These are phyloP conservation scores for Scyliorhinus canicula DNA, from an alignment of 2,797 vertebrate species.

Conservation along the genomic window DNA sequence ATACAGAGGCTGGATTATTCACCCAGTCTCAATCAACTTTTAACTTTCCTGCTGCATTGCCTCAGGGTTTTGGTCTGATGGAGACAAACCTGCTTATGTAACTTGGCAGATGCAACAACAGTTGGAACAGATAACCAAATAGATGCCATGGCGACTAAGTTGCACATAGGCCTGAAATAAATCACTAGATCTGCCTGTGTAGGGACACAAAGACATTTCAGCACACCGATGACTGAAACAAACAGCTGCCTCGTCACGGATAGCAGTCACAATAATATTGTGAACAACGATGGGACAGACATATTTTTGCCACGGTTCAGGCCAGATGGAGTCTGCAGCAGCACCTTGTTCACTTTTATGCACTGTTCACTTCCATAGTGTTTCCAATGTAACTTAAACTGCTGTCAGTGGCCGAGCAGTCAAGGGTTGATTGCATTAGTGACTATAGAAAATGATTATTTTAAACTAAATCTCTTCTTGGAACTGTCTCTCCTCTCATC, in stretches of 20 bases:
- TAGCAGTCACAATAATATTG: background rate
- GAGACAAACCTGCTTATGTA: constrained; percentile 8
- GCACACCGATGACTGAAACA: background rate
- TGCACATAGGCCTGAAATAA: background rate
- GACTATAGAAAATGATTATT: background rate
- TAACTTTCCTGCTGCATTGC: constrained; percentile 19
- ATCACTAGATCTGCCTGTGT: background rate
- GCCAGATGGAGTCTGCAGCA: background rate
- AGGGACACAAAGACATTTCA: background rate
- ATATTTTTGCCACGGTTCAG: background rate
- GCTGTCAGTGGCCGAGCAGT: background rate
- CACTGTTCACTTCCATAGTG: too few species aligned
- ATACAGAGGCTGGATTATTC: constrained; percentile 33
- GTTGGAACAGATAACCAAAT: background rate
- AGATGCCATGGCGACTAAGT: background rate
- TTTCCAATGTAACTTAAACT: background rate
- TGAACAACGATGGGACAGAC: background rate
- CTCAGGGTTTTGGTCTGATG: background rate
- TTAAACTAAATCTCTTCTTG: background rate
- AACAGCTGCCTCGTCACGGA: background rate
- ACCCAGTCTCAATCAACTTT: constrained; percentile 31
- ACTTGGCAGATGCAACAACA: background rate
- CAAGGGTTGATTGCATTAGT: background rate
- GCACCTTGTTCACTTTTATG: background rate
- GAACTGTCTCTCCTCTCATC: background rate